phyloP scores from a whole-genome alignment of 2,797 vertebrate genomes.

The Sebastiscus albofasciatus region DNA sequence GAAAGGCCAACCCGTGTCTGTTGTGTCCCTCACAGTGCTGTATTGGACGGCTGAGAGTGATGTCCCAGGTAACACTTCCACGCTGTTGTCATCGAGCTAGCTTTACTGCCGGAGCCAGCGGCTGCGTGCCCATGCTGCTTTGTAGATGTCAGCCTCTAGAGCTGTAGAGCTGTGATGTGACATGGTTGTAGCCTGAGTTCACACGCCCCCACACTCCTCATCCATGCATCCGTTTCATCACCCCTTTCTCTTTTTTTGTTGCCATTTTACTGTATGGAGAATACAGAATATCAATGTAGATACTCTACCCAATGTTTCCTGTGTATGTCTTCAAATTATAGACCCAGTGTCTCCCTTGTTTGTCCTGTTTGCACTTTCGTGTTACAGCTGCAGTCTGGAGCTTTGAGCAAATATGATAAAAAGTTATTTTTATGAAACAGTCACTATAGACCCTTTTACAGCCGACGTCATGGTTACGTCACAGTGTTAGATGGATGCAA shows the following conservation, averaged over 20 bases:
- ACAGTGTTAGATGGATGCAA: no score
- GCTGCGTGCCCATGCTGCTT: slow-evolving; percentile 70
- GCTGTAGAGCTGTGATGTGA: slow-evolving; percentile 74
- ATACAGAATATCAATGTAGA: slow-evolving; percentile 64
- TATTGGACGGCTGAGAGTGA: slow-evolving; percentile 89
- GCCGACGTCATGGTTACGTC: no score
- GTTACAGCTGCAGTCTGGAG: slow-evolving; percentile 5
- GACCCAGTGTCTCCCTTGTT: slow-evolving; percentile 13
- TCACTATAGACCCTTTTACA: no score
- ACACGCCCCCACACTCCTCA: slow-evolving; percentile 47
- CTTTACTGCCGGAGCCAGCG: slow-evolving; percentile 58
- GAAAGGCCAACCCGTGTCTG: slow-evolving; percentile 83
- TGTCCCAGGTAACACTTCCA: slow-evolving; percentile 83
- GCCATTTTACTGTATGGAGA: slow-evolving; percentile 37
- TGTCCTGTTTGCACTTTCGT: slow-evolving; percentile 48
- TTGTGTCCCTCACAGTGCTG: slow-evolving; percentile 88
- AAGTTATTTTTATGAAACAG: no score
- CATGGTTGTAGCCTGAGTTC: slow-evolving; percentile 56
- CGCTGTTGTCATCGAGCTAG: slow-evolving; percentile 64
- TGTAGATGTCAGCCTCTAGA: slow-evolving; percentile 67
- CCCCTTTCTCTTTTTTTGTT: background rate
- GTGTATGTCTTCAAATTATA: slow-evolving; percentile 25
- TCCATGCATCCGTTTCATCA: slow-evolving; percentile 58
- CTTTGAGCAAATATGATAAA: no score
- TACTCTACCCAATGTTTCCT: slow-evolving; percentile 15